Evolutionary conservation across 1,140 invertebrate species (phyloP), one percentile per base, ranked within the genome.

Genomic region (Nebria ingens): DNA sequence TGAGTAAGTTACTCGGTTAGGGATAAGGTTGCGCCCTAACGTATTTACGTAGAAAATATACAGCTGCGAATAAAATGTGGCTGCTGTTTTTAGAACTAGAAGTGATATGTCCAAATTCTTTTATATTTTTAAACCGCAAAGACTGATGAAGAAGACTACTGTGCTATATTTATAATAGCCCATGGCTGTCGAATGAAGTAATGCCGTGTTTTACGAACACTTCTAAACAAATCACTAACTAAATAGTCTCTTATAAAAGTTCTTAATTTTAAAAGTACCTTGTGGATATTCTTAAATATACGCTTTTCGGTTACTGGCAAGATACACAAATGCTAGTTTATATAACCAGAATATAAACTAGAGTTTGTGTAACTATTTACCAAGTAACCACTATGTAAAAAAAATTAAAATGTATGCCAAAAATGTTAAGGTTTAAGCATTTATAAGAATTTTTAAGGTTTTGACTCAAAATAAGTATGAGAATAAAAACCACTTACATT

Each of bases 281-380:
- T 45, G 40, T 45, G 40, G 40, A 45, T 45, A 45, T 45, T 45
- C 40, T 45, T 45, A 45, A 45, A 45, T 11, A 45, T 45, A 45
- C 40, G 40, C 40, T 45, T 45, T 45, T 45, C 17, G 40, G 40
- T 45, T 45, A 17, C 40, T 17, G 3, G 3, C 6, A 45, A 4
- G 15, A 12, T 45, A 17, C 15, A 17, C 15, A 45, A 6, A n/a
- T n/a, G n/a, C n/a, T n/a, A n/a, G n/a, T n/a, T n/a, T n/a, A n/a
- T n/a, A n/a, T n/a, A n/a, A n/a, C n/a, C n/a, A n/a, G n/a, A n/a
- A n/a, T n/a, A n/a, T n/a, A n/a, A n/a, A n/a, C n/a, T n/a, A n/a
- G n/a, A 17, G 15, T 45, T 45, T 45, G 15, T 45, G 6, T 45
- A 12, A 12, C 4, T 45, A 6, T n/a, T n/a, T n/a, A n/a, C n/a